Percentiles rank a stretch among this genome's conserved stretches.
phyloP scores from a whole-genome alignment of 2,888 invertebrate species.

The Zonitis immaculata region DNA sequence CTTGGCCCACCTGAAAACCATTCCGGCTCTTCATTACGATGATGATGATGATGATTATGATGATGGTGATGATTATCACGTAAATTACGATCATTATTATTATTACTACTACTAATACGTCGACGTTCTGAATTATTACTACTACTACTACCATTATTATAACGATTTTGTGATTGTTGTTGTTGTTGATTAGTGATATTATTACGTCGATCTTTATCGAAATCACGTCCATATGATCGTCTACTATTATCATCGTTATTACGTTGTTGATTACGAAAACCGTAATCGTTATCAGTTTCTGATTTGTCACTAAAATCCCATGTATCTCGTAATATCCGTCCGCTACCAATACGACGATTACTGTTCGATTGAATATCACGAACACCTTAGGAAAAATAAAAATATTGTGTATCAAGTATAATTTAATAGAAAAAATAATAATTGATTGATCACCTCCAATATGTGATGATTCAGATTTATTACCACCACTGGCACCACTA shows the following conservation, averaged over 20 bases:
- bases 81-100: too few relatives aligned
- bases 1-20: slow-evolving; percentile 88
- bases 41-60: not conserved
- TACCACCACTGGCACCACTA: too few relatives aligned
- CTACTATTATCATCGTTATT: slow-evolving; percentile 27
- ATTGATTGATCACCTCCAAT: not conserved
- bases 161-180: not conserved
- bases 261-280: slow-evolving; percentile 30
- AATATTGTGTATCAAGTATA: too few relatives aligned
- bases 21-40: slow-evolving; percentile 77
- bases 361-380: slow-evolving; percentile 28
- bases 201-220: slow-evolving; percentile 23
- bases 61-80: not conserved
- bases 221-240: slow-evolving; percentile 19
- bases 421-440: too few relatives aligned
- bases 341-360: slow-evolving; percentile 74
- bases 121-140: not conserved
- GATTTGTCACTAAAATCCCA: slow-evolving; percentile 34
- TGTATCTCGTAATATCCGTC: slow-evolving; percentile 63
- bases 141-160: too few relatives aligned
- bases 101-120: not conserved
- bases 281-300: slow-evolving; percentile 27
- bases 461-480: not conserved
- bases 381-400: too few relatives aligned
- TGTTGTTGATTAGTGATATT: slow-evolving; percentile 24